Base-by-base conservation (phyloP, 2,113 vertebrate species). In the Microtus pennsylvanicus region DNA sequence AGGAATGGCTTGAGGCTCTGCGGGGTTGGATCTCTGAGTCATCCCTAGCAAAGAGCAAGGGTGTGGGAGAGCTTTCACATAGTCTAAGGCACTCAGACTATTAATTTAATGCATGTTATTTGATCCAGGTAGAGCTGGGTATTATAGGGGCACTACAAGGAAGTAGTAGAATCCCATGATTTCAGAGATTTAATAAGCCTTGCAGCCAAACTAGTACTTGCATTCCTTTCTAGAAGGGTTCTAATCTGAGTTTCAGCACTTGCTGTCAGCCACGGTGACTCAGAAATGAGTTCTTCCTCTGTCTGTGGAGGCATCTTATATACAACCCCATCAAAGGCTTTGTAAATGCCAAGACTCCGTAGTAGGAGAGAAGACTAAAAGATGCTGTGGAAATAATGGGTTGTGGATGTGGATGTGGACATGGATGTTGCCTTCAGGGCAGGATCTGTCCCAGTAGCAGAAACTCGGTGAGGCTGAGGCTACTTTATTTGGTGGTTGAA, bases 211-310 rank as follows among this genome's bases (percentile, higher is more conserved):
- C 33, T n/a, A 47, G 35, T 69, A 65, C 16, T 77, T 91, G 24
- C 67, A 69, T 33, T n/a, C n/a, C 28, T 67, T 52, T 82, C 50
- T 92, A 50, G 85, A 93, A 65, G n/a, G 63, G 83, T 38, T 94
- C 69, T 91, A 72, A 38, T 26, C n/a, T n/a, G 70, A 24, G 3
- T 83, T 91, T 63, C 28, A 72, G 67, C 30, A 67, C 16, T 76
- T 87, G 42, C 16, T 82, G 28, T 78, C 61, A 95, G 72, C 38
- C 2, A 13, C 19, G 4, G 24, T 70, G 63, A 63, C 50, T 87
- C n/a, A 70, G 82, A 80, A 94, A 87, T 94, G 45, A 82, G 33
- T 96, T 92, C 50, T 92, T 95, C 42, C 75, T 87, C 16, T 86
- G 21, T 76, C 17, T 35, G 35, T 35, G 17, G 74, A 85, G 26